Evolutionary conservation across 2,797 vertebrate genomes (phyloP).

Genomic region (Aphelocoma californica): DNA sequence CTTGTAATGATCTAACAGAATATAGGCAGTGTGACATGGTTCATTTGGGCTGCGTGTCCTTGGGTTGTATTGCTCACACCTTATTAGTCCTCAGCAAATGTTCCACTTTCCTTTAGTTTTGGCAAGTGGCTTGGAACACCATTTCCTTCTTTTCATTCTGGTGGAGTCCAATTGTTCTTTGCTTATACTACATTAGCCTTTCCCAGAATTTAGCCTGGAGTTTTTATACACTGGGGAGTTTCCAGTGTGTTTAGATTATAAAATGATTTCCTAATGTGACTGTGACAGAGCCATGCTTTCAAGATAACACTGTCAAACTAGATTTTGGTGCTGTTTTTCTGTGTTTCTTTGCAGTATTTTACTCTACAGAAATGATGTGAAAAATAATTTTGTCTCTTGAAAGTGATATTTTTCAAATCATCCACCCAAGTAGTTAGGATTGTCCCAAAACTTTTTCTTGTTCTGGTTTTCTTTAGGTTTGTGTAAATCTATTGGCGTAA

Average conservation of each 20-base stretch:
- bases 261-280: constrained; percentile 58
- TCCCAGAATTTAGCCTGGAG: constrained; percentile 76
- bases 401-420: not conserved
- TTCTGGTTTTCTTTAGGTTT: constrained; percentile 70
- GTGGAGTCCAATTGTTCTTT: constrained; percentile 72
- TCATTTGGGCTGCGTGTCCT: constrained; percentile 28
- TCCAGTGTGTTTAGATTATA: constrained; percentile 68
- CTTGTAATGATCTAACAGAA: not conserved
- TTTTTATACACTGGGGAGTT: constrained; percentile 73
- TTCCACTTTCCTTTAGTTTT: constrained; percentile 69
- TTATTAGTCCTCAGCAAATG: constrained; percentile 55
- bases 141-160: constrained; percentile 80
- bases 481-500: constrained; percentile 81
- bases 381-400: not conserved
- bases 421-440: not conserved
- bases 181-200: constrained; percentile 71
- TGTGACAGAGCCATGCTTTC: constrained; percentile 14
- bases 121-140: constrained; percentile 71
- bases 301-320: constrained; percentile 23
- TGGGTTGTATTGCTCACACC: constrained; percentile 30
- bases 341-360: not conserved
- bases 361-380: not conserved
- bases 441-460: not conserved
- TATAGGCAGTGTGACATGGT: not conserved
- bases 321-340: not conserved